A percentile compares a stretch with the other conserved stretches of the same genome.
Evolutionary conservation across 2,888 invertebrate species (phyloP).

Genomic region (Octodonta nipae): DNA sequence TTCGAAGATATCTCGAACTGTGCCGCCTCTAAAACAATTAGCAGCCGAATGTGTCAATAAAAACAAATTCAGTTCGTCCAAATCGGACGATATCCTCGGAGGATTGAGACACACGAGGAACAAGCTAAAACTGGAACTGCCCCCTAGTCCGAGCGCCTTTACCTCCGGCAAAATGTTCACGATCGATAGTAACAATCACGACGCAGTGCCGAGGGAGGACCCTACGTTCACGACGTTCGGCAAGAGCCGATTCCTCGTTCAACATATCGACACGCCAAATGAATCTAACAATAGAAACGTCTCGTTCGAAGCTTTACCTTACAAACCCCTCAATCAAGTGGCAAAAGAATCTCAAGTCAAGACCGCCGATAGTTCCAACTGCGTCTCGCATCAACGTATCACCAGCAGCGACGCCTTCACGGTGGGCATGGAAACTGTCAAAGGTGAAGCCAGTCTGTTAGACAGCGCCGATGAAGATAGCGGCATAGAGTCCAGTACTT

Average conservation of each 20-base stretch:
- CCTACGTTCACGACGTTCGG: constrained; percentile 50
- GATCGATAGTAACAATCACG: constrained; percentile 32
- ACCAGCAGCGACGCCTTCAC: constrained; percentile 13
- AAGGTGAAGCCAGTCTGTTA: constrained; percentile 46
- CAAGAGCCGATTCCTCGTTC: constrained; percentile 37
- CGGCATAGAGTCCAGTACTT: constrained; percentile 50
- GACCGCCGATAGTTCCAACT: constrained; percentile 3
- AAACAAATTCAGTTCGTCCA: constrained; percentile 17
- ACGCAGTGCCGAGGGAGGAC: constrained; percentile 37
- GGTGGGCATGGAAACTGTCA: constrained; percentile 18
- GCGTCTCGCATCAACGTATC: constrained; percentile 5
- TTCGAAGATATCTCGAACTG: constrained; percentile 9
- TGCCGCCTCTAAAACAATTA: constrained; percentile 27
- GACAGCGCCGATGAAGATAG: constrained; percentile 55
- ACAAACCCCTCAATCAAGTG: constrained; percentile 23
- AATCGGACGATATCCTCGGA: constrained; percentile 38
- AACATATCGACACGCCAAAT: constrained; percentile 33
- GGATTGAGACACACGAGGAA: constrained; percentile 60
- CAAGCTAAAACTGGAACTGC: constrained; percentile 56
- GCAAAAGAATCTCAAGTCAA: constrained; percentile 3
- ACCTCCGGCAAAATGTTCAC: constrained; percentile 28
- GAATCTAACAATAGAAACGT: constrained; percentile 27
- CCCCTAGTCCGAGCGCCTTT: constrained; percentile 42
- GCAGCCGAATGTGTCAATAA: constrained; percentile 26
- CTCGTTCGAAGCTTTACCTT: constrained; percentile 34